These are phyloP conservation scores for Dermolepida albohirtum DNA, from an alignment of 2,888 invertebrate species.

Conservation along the genomic window DNA sequence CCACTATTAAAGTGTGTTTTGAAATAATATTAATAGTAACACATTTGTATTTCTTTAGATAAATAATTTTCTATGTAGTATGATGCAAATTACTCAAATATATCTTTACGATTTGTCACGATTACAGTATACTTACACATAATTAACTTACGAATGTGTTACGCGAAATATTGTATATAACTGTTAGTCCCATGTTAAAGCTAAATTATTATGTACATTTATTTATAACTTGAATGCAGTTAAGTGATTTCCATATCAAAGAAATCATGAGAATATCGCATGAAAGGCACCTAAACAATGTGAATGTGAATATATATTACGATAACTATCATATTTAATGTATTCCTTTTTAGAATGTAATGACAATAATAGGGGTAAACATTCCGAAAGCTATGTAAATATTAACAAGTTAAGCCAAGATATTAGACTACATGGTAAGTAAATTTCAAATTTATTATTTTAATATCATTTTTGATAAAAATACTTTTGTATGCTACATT, in stretches of 20 bases:
- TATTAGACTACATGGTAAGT: slow-evolving; percentile 49
- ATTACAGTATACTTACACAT: background rate
- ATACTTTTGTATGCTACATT: too few species aligned
- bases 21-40: background rate
- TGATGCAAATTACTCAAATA: background rate
- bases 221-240: too few species aligned
- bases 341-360: slow-evolving; percentile 29
- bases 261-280: too few species aligned
- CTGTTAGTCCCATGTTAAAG: too few species aligned
- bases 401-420: slow-evolving; percentile 48
- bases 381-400: slow-evolving; percentile 37
- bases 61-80: background rate
- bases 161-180: background rate
- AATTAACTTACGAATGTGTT: too few species aligned
- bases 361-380: slow-evolving; percentile 32
- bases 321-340: too few species aligned
- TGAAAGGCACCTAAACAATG: too few species aligned
- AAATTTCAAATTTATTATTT: slow-evolving; percentile 15
- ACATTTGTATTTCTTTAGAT: background rate
- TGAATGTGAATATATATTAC: too few species aligned
- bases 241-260: too few species aligned
- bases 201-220: background rate
- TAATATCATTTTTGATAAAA: background rate
- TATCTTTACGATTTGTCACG: background rate
- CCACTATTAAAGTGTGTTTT: background rate